Conservation (phyloP, 2,797 vertebrate genomes). For the Brotula barbata region DNA sequence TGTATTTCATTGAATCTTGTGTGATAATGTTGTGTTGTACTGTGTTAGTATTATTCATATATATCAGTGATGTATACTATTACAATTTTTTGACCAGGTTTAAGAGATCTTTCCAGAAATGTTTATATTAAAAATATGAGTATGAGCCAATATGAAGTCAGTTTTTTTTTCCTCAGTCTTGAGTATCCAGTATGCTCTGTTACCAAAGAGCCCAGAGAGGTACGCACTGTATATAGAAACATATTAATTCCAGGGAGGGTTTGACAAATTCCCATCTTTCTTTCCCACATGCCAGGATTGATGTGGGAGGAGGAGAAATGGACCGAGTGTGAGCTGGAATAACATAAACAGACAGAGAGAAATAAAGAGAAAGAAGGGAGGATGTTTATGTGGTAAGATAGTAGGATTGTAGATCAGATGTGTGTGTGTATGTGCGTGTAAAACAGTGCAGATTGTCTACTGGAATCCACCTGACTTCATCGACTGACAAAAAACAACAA, state of each 20-base stretch:
- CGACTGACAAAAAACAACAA: conserved; percentile 26
- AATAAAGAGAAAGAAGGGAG: background rate
- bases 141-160: too few species aligned
- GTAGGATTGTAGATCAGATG: background rate
- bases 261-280: background rate
- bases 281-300: background rate
- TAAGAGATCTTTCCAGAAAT: too few species aligned
- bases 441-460: conserved; percentile 35
- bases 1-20: too few species aligned
- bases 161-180: too few species aligned
- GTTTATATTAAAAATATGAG: too few species aligned
- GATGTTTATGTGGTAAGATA: conserved; percentile 18
- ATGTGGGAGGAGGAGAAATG: conserved; percentile 11
- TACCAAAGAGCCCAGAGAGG: too few species aligned
- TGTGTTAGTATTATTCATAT: too few species aligned
- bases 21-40: too few species aligned
- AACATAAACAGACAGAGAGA: conserved; percentile 11
- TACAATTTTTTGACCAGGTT: too few species aligned
- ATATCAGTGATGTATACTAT: too few species aligned
- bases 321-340: background rate
- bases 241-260: background rate
- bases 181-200: too few species aligned
- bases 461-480: conserved; percentile 44
- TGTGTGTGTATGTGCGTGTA: conserved; percentile 15
- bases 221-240: background rate